Base-by-base conservation (phyloP, 2,797 vertebrate genomes). In the Micrastur ruficollis region DNA sequence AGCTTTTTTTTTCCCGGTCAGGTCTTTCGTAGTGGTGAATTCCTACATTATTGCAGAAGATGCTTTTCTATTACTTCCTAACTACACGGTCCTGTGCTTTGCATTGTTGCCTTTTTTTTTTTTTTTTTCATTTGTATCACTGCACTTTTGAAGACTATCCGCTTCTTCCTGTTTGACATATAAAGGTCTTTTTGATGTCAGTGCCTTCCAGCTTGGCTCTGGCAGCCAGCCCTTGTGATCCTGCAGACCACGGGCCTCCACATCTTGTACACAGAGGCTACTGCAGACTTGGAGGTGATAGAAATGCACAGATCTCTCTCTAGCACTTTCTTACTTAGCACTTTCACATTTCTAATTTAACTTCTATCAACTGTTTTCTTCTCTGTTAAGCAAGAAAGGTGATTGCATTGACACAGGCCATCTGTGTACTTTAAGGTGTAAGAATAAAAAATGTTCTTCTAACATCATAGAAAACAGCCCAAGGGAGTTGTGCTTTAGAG, bases 281-380 rank as follows among this genome's bases (percentile, higher is more conserved):
- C 52, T 63, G 81, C 42, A 79, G 83, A 29, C 62, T 68, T 34
- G 34, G 76, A 63, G 55, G 66, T 73, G 85, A 92, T 22, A 92
- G 44, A 68, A 95, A 90, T 12, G 1, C 95, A 87, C 80, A 90
- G 55, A 84, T 52, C 36, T 72, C 72, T 70, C 73, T 42, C 52
- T 8, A 34, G 2, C 65, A 14, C 68, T 81, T 81, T 62, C 87
- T 89, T 86, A 25, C 58, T 78, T 78, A 63, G 49, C 65, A 68
- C 70, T 86, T 92, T 47, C 66, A 31, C 16, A 25, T 86, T 94
- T 80, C 86, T 90, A 62, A 90, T 75, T 90, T 95, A 88, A 95
- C 71, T 96, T 81, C 59, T 32, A 63, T 86, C 93, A 93, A 95
- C 88, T 95, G 95, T 90, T 95, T 74, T 58, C 56, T 52, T 86